Evolutionary conservation across 2,113 vertebrate genomes (phyloP).

Genomic region (Bos indicus): DNA sequence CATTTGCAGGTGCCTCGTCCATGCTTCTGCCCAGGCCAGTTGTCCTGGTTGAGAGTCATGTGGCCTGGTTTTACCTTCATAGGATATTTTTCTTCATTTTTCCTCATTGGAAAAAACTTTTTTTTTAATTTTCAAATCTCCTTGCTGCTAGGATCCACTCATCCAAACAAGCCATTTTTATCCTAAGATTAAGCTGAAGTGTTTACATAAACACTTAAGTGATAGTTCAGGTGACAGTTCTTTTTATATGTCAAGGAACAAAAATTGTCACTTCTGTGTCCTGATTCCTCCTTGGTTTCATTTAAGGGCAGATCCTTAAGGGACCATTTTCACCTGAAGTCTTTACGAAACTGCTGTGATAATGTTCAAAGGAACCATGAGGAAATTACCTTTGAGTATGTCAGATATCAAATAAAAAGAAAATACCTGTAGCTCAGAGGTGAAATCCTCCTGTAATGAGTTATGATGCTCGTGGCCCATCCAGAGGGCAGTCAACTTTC

Average conservation of each 20-base stretch:
- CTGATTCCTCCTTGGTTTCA: rapidly evolving
- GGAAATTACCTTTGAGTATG: not conserved
- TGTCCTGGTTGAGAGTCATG: not conserved
- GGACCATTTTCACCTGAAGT: not conserved
- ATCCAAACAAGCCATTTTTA: not conserved
- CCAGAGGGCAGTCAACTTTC: not conserved
- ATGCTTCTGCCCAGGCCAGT: rapidly evolving
- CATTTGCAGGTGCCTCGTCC: not conserved
- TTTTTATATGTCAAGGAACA: not conserved
- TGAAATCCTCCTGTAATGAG: rapidly evolving
- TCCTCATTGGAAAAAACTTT: not conserved
- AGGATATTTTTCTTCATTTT: not conserved
- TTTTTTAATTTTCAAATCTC: not conserved
- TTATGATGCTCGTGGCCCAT: rapidly evolving
- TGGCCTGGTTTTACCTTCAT: not conserved
- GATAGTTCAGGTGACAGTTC: not conserved
- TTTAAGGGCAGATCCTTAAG: not conserved
- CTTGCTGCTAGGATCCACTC: not conserved
- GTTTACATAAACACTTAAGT: not conserved
- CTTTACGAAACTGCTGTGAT: not conserved
- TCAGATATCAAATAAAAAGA: not conserved
- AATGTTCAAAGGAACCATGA: not conserved
- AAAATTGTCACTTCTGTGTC: not conserved
- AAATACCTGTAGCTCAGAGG: not conserved
- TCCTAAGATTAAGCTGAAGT: not conserved